Percentiles rank a stretch among this genome's conserved stretches.
Evolutionary conservation across 2,797 vertebrate genomes (phyloP).

Genomic region (Psittacula echo): DNA sequence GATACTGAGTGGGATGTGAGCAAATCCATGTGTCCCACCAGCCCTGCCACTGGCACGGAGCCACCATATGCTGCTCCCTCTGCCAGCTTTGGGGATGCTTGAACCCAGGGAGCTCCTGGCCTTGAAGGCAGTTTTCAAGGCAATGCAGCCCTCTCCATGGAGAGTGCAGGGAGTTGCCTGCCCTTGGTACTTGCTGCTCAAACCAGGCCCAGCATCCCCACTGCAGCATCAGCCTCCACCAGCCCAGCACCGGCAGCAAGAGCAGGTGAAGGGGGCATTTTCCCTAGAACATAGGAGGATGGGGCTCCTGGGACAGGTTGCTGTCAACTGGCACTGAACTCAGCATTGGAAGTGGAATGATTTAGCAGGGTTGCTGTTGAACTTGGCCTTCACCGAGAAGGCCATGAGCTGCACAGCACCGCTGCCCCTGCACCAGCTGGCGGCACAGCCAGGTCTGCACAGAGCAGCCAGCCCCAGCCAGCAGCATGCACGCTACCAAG

Average conservation of each 20-base stretch:
- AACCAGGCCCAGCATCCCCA: neutral
- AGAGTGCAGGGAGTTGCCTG: neutral
- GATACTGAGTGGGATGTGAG: neutral
- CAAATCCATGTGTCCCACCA: neutral
- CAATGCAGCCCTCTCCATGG: neutral
- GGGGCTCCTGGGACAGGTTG: neutral
- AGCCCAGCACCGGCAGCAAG: neutral
- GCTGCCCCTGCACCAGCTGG: neutral
- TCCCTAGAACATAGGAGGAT: neutral
- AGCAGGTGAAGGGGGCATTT: neutral
- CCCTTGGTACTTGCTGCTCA: neutral
- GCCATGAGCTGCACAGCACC: fast-evolving
- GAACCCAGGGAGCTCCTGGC: neutral
- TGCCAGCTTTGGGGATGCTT: fast-evolving
- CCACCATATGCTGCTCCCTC: neutral
- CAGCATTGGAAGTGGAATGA: neutral
- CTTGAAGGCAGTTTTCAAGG: neutral
- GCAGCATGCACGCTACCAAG: neutral
- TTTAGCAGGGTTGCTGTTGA: neutral
- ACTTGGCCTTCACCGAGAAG: neutral
- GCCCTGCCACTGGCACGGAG: neutral
- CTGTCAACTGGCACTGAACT: neutral
- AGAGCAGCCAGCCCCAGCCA: neutral
- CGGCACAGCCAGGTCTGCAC: neutral
- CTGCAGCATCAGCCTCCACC: neutral